Evolutionary conservation across 2,888 invertebrate genomes (phyloP), one percentile per base, ranked within the genome.

Genomic region (Pocota personata): DNA sequence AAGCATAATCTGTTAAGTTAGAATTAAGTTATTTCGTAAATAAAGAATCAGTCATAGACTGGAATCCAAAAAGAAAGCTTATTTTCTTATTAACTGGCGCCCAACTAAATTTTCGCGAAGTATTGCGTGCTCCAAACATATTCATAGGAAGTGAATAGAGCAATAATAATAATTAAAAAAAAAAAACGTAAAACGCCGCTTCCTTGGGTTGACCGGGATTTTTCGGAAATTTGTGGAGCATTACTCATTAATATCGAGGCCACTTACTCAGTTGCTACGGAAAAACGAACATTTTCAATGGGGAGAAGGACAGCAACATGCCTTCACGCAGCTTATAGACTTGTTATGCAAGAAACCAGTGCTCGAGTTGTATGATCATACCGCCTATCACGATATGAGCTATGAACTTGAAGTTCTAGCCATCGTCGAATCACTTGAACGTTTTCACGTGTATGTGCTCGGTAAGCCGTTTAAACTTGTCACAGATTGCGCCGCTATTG

Each of bases 381-480:
- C 48, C 27, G 40, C 6, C 3, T 12, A 50, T 30, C 27, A 46
- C 3, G 50, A 60, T 46, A 60, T 58, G 1, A 72, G 50, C 24
- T 60, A 48, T 19, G 24, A 72, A n/a, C 52, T 77, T 2, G 66
- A 72, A 16, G 64, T 66, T 0, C 32, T 82, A 3, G 62, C 75
- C 12, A 40, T 69, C 19, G 72, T 71, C 4, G 72, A 83, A 19
- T 8, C 83, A 30, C 10, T 57, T 21, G 58, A 72, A 21, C 52
- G 82, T 7, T 87, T 88, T 37, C 57, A 82, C n/a, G 57, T 80
- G 1, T 88, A 88, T 48, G 24, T 88, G 7, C 35, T 88, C 16
- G 84, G 87, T 16, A 86, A 80, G 52, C 62, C 21, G 0, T 88
- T 89, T n/a, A 19, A 40, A 12, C n/a, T 16, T 37, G 72, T 37